Evolutionary conservation across 2,888 invertebrate genomes (phyloP).

Genomic region (Tillus elongatus): DNA sequence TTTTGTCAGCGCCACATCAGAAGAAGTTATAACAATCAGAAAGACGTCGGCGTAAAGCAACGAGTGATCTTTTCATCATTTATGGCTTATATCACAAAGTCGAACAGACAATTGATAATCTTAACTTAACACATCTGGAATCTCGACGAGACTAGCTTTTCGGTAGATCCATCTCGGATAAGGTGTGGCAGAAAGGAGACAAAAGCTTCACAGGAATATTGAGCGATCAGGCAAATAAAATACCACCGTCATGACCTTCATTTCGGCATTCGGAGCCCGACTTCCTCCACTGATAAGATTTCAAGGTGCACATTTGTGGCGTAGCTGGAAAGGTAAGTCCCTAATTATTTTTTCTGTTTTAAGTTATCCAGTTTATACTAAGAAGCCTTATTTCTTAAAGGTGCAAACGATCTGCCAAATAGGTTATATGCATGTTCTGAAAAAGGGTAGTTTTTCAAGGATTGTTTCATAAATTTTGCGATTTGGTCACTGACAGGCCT

Average conservation of each 20-base stretch:
- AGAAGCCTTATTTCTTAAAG: too few relatives aligned
- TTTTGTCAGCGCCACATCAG: conserved; percentile 17
- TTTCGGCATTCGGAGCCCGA: conserved; percentile 13
- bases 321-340: conserved; percentile 16
- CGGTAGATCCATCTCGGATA: conserved; percentile 18
- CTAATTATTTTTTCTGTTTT: too few relatives aligned
- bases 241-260: conserved; percentile 11
- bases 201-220: conserved; percentile 16
- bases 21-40: conserved; percentile 18
- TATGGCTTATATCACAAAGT: too few relatives aligned
- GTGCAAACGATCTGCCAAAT: too few relatives aligned
- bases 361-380: too few relatives aligned
- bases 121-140: conserved; percentile 18
- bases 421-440: conserved; percentile 17
- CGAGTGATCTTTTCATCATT: conserved; percentile 18
- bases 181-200: conserved; percentile 17
- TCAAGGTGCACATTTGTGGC: too few relatives aligned
- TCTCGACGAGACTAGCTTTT: conserved; percentile 21
- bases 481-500: too few relatives aligned
- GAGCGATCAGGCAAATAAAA: conserved; percentile 15
- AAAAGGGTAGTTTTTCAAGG: conserved; percentile 20
- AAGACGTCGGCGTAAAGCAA: conserved; percentile 11
- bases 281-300: too few relatives aligned
- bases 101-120: conserved; percentile 15
- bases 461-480: conserved; percentile 18